Base-by-base conservation (phyloP, 2,888 invertebrate genomes). In the Linyphia triangularis region DNA sequence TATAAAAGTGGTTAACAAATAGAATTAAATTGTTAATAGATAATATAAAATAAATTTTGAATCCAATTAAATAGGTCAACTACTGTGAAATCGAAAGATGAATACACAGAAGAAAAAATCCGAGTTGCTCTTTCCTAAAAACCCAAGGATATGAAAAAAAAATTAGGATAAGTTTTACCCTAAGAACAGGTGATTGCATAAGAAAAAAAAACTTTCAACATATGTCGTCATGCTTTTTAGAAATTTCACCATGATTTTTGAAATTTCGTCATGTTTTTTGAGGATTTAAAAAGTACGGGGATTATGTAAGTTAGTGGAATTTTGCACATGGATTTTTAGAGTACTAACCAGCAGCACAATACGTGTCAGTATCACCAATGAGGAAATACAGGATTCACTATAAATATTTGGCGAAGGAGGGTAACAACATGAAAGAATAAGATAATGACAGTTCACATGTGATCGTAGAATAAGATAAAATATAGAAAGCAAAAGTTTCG, bases 401-500 rank as follows among this genome's bases (percentile, higher is more conserved):
- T 24, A 24, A 33, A 59, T 9, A 33, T 24, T 13, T 16, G 33
- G 33, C 33, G 16, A 51, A 51, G 19, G 13, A 63, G 1, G 19
- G n/a, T 6, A 43, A 6, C 40, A 78, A 40, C 22, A 33, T 40
- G 59, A 67, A 22, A 1, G n/a, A 51, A n/a, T n/a, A 51, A 51
- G 9, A 16, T 51, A 59, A 1, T 81, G 43, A 24, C 28, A 24
- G 19, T 37, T 10, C 19, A 28, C 61, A 43, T 6, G 22, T 59
- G n/a, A 16, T 28, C 16, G n/a, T 67, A 67, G 61, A 26, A 51
- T 40, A 57, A 57, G 16, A 59, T 37, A 16, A 28, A 59, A 40
- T 40, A 43, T 19, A 59, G 70, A 79, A 85, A 85, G 28, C 78
- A 77, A 85, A 85, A 85, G 77, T 85, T 24, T 6, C n/a, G 30